A percentile compares a stretch with the other conserved stretches of the same genome.
Evolutionary conservation across 2,888 invertebrate genomes (phyloP).

Genomic region (Orthosia gothica): DNA sequence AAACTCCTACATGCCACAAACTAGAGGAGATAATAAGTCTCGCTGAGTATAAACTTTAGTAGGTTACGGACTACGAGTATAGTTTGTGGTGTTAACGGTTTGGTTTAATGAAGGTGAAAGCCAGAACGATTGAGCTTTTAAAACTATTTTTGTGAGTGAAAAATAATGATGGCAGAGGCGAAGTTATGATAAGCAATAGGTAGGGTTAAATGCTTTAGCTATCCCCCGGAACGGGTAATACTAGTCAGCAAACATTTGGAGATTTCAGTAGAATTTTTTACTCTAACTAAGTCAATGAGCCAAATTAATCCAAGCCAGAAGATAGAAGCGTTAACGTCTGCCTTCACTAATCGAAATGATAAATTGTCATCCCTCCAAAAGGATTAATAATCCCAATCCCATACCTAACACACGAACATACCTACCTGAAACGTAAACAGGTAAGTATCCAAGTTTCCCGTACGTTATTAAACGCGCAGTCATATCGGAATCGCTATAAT

Average conservation of each 20-base stretch:
- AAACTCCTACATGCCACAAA: slow-evolving; percentile 47
- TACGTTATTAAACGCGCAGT: slow-evolving; percentile 69
- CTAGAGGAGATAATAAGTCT: slow-evolving; percentile 42
- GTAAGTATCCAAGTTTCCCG: slow-evolving; percentile 55
- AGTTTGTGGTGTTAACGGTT: slow-evolving; percentile 20
- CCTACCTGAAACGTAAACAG: slow-evolving; percentile 45
- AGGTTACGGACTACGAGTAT: slow-evolving; percentile 23
- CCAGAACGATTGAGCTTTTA: too few species aligned
- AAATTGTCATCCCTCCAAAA: slow-evolving; percentile 36
- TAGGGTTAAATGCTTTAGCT: too few species aligned
- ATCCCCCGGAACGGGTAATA: not conserved
- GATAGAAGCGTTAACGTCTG: slow-evolving; percentile 3
- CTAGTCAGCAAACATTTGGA: not conserved
- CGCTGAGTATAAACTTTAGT: slow-evolving; percentile 21
- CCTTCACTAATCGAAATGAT: slow-evolving; percentile 33
- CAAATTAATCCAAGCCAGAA: not conserved
- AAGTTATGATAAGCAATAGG: too few species aligned
- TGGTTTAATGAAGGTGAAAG: slow-evolving; percentile 6
- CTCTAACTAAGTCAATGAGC: not conserved
- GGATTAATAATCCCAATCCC: slow-evolving; percentile 40
- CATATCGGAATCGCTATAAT: slow-evolving; percentile 77
- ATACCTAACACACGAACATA: slow-evolving; percentile 29
- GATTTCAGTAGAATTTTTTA: not conserved
- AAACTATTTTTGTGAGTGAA: too few species aligned
- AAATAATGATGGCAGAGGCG: too few species aligned